phyloP scores from a whole-genome alignment of 1,140 invertebrate genomes.

The Elymnias hypermnestra region DNA sequence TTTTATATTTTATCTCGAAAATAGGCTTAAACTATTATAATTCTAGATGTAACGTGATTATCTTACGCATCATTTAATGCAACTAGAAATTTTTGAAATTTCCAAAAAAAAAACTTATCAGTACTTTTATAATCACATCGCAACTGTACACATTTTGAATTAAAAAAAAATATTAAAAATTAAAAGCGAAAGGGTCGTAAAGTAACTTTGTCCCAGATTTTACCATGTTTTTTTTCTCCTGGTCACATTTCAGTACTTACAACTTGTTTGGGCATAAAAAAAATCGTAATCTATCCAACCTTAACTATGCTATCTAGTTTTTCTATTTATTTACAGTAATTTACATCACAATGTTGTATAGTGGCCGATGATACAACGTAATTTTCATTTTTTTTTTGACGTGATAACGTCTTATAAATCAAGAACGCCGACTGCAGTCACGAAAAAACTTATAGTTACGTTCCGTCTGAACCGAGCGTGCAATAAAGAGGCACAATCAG shows the following conservation, averaged over 20 bases:
- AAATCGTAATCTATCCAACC: constrained; percentile 37
- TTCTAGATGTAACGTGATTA: constrained; percentile 43
- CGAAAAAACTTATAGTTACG: too few species aligned
- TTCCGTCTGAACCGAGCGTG: too few species aligned
- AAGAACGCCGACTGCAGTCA: too few species aligned
- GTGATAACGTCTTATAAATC: neutral
- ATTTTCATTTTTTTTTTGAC: neutral
- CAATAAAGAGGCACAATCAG: too few species aligned
- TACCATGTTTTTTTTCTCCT: constrained; percentile 23
- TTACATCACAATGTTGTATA: constrained; percentile 62
- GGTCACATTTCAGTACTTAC: constrained; percentile 10
- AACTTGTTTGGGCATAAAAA: constrained; percentile 15
- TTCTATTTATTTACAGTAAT: constrained; percentile 64
- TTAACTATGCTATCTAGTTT: constrained; percentile 45
- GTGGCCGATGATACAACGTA: constrained; percentile 29
- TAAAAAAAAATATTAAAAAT: constrained; percentile 18
- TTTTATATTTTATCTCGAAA: constrained; percentile 51
- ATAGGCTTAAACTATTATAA: constrained; percentile 51
- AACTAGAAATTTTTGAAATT: constrained; percentile 23
- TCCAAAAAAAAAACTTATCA: constrained; percentile 10
- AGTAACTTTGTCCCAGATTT: constrained; percentile 26
- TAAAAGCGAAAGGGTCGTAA: constrained; percentile 31
- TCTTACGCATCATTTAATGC: constrained; percentile 20
- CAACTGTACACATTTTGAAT: constrained; percentile 24
- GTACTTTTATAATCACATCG: constrained; percentile 31